These are phyloP conservation scores for Oasisia sp. DNA, from an alignment of 2,888 invertebrate genomes.

Conservation along the genomic window DNA sequence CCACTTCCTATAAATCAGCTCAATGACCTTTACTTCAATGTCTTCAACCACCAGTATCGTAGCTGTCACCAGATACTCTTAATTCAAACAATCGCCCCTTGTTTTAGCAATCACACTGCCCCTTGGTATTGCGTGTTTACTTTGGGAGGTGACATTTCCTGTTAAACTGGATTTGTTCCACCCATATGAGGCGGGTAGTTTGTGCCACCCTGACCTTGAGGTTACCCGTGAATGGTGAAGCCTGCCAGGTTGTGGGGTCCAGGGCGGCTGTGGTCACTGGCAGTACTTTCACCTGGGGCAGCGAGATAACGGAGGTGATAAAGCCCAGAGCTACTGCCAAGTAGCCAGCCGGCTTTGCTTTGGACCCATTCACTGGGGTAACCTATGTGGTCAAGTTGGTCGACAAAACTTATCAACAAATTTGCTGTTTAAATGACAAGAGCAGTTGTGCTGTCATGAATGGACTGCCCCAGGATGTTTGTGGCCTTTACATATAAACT, in stretches of 20 bases:
- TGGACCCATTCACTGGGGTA: not conserved
- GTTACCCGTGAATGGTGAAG: not conserved
- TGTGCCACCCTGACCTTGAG: not conserved
- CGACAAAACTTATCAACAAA: not conserved
- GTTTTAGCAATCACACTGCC: not conserved
- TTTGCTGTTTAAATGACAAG: slow-evolving; percentile 12
- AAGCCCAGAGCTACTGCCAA: not conserved
- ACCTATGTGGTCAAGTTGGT: not conserved
- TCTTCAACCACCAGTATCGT: not conserved
- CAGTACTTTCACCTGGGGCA: slow-evolving; percentile 13
- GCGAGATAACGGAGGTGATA: not conserved
- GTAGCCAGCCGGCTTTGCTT: not conserved
- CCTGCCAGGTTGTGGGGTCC: not conserved
- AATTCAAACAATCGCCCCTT: not conserved
- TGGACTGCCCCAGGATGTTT: not conserved
- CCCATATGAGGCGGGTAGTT: not conserved
- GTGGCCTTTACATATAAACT: not conserved
- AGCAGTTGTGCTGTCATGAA: not conserved
- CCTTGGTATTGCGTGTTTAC: not conserved
- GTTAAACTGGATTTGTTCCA: not conserved
- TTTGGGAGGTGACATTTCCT: not conserved
- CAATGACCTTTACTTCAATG: not conserved
- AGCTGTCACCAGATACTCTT: not conserved
- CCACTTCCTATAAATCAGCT: not conserved
- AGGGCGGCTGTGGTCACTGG: not conserved